A percentile compares a stretch with the other conserved stretches of the same genome.
Conservation (phyloP, 2,113 vertebrate genomes). For the Azemiops feae region DNA sequence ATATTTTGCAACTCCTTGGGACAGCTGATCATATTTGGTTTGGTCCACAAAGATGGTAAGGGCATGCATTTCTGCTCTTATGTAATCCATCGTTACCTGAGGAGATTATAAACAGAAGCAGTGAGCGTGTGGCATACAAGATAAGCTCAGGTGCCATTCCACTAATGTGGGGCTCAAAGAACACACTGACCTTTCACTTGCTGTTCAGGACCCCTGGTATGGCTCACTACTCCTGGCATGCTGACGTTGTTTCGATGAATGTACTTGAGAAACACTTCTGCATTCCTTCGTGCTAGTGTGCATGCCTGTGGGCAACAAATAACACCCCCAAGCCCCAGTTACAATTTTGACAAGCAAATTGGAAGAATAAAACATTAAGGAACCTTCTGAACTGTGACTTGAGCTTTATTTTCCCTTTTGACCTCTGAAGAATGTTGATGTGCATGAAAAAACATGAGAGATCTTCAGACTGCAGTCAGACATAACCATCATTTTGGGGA, state of each 20-base stretch:
- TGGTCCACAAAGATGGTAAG: not conserved
- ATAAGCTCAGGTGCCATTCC: not conserved
- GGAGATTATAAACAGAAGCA: not conserved
- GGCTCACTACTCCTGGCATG: constrained; percentile 86
- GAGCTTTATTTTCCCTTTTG: constrained; percentile 10
- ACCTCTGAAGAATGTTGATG: not conserved
- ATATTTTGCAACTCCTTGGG: not conserved
- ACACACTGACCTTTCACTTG: constrained; percentile 92
- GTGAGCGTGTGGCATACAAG: not conserved
- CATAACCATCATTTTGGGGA: constrained; percentile 21
- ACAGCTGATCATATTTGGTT: not conserved
- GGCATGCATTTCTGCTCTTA: no score
- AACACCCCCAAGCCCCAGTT: not conserved
- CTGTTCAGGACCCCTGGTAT: constrained; percentile 87
- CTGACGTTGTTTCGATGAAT: constrained; percentile 98
- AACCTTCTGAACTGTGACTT: constrained; percentile 1
- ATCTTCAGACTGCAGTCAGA: constrained; percentile 19
- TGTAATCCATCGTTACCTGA: not conserved
- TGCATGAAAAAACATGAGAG: constrained; percentile 12
- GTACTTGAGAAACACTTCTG: constrained; percentile 98
- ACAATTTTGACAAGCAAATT: constrained; percentile 5
- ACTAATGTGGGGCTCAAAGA: not conserved
- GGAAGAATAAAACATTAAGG: constrained; percentile 20
- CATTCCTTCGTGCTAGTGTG: constrained; percentile 92
- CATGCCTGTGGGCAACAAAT: constrained; percentile 79